phyloP scores from a whole-genome alignment of 2,113 vertebrate genomes.

The Leuciscus idus region DNA sequence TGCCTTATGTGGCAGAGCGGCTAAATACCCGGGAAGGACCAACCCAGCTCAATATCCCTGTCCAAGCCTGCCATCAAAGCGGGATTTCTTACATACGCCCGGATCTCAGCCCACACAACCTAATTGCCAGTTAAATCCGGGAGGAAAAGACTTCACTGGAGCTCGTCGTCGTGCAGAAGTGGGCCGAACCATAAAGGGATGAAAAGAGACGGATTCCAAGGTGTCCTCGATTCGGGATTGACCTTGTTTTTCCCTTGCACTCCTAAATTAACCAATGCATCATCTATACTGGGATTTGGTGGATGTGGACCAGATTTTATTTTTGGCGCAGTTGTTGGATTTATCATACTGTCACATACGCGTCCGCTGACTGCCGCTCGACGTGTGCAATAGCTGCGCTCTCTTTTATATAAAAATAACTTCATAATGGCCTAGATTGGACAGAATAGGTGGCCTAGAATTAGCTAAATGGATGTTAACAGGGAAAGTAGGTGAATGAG shows the following conservation, averaged over 20 bases:
- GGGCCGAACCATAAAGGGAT: slow-evolving; percentile 72
- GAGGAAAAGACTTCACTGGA: slow-evolving; percentile 74
- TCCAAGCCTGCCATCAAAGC: slow-evolving; percentile 65
- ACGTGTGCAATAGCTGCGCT: neutral
- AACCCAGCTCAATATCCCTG: slow-evolving; percentile 49
- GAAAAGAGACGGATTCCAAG: slow-evolving; percentile 69
- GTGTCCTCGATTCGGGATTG: slow-evolving; percentile 76
- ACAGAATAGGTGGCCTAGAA: slow-evolving; percentile 20
- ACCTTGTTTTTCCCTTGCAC: slow-evolving; percentile 74
- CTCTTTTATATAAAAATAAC: neutral
- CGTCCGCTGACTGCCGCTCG: slow-evolving; percentile 39
- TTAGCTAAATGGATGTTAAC: neutral
- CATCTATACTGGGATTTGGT: slow-evolving; percentile 70
- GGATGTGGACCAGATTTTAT: slow-evolving; percentile 74
- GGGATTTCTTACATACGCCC: slow-evolving; percentile 72
- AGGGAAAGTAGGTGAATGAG: neutral
- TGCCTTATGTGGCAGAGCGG: slow-evolving; percentile 48
- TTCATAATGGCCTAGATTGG: slow-evolving; percentile 23
- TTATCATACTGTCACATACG: slow-evolving; percentile 65
- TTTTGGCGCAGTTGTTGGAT: slow-evolving; percentile 71
- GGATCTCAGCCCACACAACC: slow-evolving; percentile 68
- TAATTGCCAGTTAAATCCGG: slow-evolving; percentile 74
- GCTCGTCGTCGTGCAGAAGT: slow-evolving; percentile 68
- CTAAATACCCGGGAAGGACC: slow-evolving; percentile 58
- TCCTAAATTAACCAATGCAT: slow-evolving; percentile 73